Evolutionary conservation across 1,140 invertebrate species (phyloP).

Genomic region (Orius laevigatus): DNA sequence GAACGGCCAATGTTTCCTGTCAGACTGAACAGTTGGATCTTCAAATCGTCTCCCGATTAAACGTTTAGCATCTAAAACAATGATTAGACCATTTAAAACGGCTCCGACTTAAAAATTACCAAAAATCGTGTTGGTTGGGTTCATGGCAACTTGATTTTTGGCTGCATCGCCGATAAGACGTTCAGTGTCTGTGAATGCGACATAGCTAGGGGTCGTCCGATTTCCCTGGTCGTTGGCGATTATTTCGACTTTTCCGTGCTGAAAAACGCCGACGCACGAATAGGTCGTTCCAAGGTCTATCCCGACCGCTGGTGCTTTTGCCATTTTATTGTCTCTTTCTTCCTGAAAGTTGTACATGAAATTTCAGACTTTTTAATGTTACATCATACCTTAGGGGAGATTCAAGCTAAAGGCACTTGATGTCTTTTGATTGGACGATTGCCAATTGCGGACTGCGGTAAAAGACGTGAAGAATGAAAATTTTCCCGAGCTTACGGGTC

Average conservation of each 20-base stretch:
- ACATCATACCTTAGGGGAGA: too few species aligned
- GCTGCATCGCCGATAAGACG: slow-evolving; percentile 94
- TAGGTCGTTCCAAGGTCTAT: slow-evolving; percentile 82
- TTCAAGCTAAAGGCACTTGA: too few species aligned
- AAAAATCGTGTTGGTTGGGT: slow-evolving; percentile 91
- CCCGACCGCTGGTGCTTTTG: slow-evolving; percentile 45
- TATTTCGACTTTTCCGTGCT: slow-evolving; percentile 91
- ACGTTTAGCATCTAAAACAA: slow-evolving; percentile 35
- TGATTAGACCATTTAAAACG: too few species aligned
- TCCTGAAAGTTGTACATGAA: too few species aligned
- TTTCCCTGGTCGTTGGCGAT: slow-evolving; percentile 97
- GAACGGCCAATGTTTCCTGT: slow-evolving; percentile 97
- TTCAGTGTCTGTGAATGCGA: slow-evolving; percentile 93
- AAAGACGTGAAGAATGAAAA: too few species aligned
- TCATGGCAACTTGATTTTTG: slow-evolving; percentile 89
- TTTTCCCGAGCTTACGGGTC: too few species aligned
- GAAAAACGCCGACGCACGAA: slow-evolving; percentile 79
- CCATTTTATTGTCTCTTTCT: not conserved
- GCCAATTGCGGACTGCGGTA: too few species aligned
- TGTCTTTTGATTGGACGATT: too few species aligned
- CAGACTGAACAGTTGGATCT: slow-evolving; percentile 71
- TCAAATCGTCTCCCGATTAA: slow-evolving; percentile 49
- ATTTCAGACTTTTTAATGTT: too few species aligned
- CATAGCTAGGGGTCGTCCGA: slow-evolving; percentile 91
- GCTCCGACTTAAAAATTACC: slow-evolving; percentile 34